Base-by-base conservation (phyloP, 2,113 vertebrate genomes). In the Lepisosteus osseus region DNA sequence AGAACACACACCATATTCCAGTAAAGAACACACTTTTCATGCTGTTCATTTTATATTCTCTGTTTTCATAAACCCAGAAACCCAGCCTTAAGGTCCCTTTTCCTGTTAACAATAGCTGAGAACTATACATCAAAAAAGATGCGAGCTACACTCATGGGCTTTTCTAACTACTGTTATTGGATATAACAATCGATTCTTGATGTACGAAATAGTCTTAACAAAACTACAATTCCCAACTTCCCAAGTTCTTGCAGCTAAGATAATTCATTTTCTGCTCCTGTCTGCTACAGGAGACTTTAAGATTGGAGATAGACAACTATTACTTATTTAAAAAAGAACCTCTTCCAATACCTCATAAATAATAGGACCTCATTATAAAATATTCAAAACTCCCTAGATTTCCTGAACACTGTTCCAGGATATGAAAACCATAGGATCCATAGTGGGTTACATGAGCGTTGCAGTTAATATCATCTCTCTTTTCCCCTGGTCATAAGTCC, bases 151-250 rank as follows among this genome's bases (percentile, higher is more conserved):
- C 56, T 59, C 12, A 59, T 11, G 11, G n/a, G n/a, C 56, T 14
- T 12, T 59, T 59, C 3, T 4, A 59, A 12, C 56, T 51, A 51
- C 4, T 59, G n/a, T 59, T 14, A 12, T 12, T 59, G 56, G 11
- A 12, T 14, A 12, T 11, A 14, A 13, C 56, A 59, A n/a, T 14
- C n/a, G 56, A 59, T 59, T 59, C n/a, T 59, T 13, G 7, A 59
- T 13, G 2, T 59, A 12, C 56, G 3, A 4, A n/a, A 59, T 11
- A 11, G 56, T 9, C 56, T 29, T 59, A 14, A 59, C 0, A 59
- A 59, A 59, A 59, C 56, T 59, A 59, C 56, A 59, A 14, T 59
- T 59, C 56, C 56, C 56, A 59, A 13, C 56, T 59, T 59, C 56
- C 56, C 12, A 13, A 4, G 11, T 59, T 59, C 56, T n/a, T 14